Evolutionary conservation across 2,113 vertebrate genomes (phyloP).

Genomic region (Odocoileus hemionus): DNA sequence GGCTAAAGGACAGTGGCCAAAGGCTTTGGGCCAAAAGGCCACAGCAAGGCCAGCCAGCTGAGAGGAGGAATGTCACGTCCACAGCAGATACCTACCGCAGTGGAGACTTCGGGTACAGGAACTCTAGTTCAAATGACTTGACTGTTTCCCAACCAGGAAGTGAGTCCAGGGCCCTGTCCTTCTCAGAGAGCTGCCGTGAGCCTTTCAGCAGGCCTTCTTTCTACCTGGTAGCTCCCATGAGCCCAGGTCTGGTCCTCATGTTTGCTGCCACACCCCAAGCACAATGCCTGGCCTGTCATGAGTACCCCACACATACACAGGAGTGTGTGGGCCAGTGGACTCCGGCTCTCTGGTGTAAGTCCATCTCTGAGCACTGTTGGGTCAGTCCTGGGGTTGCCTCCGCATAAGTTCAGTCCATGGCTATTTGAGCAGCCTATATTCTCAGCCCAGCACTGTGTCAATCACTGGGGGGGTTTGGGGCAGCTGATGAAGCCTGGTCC

Average conservation of each 20-base stretch:
- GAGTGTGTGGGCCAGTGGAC: neutral
- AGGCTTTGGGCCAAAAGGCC: conserved; percentile 12
- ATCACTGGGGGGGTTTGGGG: neutral
- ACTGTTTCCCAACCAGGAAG: neutral
- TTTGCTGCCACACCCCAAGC: neutral
- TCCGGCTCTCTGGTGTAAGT: neutral
- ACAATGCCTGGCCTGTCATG: neutral
- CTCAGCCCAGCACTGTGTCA: neutral
- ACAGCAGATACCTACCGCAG: neutral
- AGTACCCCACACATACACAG: neutral
- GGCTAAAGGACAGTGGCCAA: neutral
- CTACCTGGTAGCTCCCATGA: neutral
- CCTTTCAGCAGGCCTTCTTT: neutral
- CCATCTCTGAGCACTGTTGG: neutral
- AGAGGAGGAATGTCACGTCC: conserved; percentile 16
- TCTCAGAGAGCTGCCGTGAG: neutral
- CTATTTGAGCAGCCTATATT: neutral
- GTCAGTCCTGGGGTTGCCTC: neutral
- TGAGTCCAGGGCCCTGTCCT: neutral
- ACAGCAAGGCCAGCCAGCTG: conserved; percentile 12
- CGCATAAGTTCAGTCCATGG: neutral
- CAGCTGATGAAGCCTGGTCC: neutral
- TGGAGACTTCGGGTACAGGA: neutral
- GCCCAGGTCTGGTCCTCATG: neutral
- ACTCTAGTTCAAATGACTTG: neutral